These are phyloP conservation scores for Clarias platycephalus DNA, from an alignment of 2,797 vertebrate species.

Conservation along the genomic window DNA sequence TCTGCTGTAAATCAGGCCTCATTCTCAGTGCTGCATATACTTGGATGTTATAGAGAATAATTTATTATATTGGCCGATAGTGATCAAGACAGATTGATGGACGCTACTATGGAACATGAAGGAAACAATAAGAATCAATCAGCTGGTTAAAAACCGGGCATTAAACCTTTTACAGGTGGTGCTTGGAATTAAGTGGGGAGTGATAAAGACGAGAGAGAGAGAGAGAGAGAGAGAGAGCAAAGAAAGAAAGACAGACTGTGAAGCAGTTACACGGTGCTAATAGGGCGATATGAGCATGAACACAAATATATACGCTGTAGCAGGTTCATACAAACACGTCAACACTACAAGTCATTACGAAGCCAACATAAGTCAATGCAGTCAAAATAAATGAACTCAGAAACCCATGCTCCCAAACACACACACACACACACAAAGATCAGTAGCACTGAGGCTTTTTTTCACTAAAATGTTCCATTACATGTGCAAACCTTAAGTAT, in stretches of 20 bases:
- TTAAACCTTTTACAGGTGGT: constrained; percentile 42
- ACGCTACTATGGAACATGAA: not conserved
- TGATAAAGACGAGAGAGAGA: constrained; percentile 24
- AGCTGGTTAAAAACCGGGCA: constrained; percentile 30
- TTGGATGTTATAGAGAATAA: not conserved
- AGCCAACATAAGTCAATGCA: not conserved
- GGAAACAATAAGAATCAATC: constrained; percentile 33
- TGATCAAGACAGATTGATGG: not conserved
- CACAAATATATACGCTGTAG: constrained; percentile 27
- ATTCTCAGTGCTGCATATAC: not conserved
- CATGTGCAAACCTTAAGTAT: not conserved
- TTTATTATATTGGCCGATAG: not conserved
- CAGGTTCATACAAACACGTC: not conserved
- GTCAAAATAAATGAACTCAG: not conserved
- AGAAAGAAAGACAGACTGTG: constrained; percentile 14
- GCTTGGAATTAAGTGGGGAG: constrained; percentile 17
- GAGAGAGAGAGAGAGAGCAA: constrained; percentile 20
- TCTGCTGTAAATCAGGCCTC: not conserved
- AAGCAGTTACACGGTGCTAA: not conserved
- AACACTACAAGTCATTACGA: not conserved
- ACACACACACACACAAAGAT: no score
- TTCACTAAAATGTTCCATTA: not conserved
- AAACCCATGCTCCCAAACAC: not conserved
- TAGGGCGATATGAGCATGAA: constrained; percentile 24
- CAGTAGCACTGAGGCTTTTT: not conserved